phyloP scores from a whole-genome alignment of 2,888 invertebrate species.

The Spisula subtruncata region DNA sequence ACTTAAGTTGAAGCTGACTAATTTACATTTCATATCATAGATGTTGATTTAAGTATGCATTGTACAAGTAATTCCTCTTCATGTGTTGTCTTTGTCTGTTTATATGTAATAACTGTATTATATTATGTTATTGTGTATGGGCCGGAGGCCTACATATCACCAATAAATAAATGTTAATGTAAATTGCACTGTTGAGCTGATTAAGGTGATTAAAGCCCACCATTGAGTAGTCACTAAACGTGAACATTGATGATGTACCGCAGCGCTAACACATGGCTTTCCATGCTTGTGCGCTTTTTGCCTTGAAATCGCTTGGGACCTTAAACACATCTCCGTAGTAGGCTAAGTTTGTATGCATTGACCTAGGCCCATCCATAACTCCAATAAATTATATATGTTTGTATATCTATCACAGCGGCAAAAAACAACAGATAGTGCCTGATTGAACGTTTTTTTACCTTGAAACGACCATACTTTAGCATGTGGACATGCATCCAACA shows the following conservation, averaged over 20 bases:
- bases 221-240: constrained; percentile 29
- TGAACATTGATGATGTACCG: constrained; percentile 26
- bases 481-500: constrained; percentile 45
- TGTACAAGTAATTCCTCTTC: no score
- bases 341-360: constrained; percentile 37
- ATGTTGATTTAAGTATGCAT: no score
- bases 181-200: constrained; percentile 12
- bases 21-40: no score
- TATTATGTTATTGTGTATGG: no score
- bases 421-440: constrained; percentile 48
- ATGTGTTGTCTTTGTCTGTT: no score
- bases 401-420: constrained; percentile 41
- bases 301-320: constrained; percentile 34
- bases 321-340: constrained; percentile 33
- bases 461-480: constrained; percentile 36
- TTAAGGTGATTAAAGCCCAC: constrained; percentile 11
- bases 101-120: no score
- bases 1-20: no score
- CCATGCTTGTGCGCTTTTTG: constrained; percentile 38
- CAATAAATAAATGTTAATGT: no score
- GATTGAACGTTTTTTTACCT: constrained; percentile 41
- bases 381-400: constrained; percentile 55
- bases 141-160: no score
- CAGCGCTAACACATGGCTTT: constrained; percentile 37
- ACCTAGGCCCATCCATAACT: constrained; percentile 30